Evolutionary conservation across 2,113 vertebrate genomes (phyloP).

Genomic region (Ptyas mucosa): DNA sequence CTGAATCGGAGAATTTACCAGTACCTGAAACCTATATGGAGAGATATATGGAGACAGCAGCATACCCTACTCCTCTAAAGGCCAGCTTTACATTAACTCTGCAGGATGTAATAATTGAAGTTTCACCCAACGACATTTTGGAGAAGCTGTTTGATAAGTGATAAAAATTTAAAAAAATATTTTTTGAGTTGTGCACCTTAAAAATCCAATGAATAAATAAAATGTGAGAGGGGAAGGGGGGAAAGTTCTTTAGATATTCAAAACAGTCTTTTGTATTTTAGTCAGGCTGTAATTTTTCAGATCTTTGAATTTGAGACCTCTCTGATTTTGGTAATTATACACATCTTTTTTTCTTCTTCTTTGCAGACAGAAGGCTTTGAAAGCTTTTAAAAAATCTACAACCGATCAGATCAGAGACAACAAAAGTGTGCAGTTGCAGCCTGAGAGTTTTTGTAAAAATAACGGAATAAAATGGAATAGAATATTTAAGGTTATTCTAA

Average conservation of each 20-base stretch:
- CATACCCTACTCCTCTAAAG: neutral
- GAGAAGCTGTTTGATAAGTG: rapidly evolving
- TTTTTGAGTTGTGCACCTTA: neutral
- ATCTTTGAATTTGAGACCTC: rapidly evolving
- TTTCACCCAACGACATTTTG: neutral
- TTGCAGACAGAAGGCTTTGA: neutral
- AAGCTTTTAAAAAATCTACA: neutral
- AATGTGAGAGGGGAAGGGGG: neutral
- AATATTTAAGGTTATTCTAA: neutral
- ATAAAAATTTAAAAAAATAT: neutral
- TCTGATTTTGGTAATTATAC: neutral
- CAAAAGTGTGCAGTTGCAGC: neutral
- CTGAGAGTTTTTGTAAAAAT: neutral
- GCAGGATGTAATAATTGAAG: rapidly evolving
- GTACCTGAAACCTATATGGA: neutral
- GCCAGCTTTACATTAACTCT: neutral
- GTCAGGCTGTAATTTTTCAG: neutral
- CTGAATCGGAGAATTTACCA: neutral
- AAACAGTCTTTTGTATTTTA: neutral
- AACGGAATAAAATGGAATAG: neutral
- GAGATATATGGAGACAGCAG: neutral
- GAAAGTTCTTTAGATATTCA: neutral
- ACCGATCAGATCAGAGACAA: neutral
- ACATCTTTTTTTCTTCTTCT: neutral
- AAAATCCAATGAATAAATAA: neutral